phyloP scores from a whole-genome alignment of 92 coral and sea anemone species.

The Chrysogorgia sp. region DNA sequence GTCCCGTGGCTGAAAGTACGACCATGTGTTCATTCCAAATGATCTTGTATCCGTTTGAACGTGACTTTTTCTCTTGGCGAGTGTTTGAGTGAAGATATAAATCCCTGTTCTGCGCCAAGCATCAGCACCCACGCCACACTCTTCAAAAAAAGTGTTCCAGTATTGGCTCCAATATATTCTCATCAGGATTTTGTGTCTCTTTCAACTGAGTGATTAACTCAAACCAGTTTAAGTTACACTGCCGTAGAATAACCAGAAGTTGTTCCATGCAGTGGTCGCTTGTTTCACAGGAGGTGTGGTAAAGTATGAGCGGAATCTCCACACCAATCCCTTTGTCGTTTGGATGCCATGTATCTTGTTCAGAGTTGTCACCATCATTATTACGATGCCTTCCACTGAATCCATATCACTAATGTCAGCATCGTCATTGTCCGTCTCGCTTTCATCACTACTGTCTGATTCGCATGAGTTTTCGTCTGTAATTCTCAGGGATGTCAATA shows the following conservation, averaged over 20 bases:
- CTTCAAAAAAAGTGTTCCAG: slow-evolving; percentile 40
- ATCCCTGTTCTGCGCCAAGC: slow-evolving; percentile 64
- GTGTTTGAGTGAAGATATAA: slow-evolving; percentile 54
- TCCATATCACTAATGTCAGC: slow-evolving; percentile 10
- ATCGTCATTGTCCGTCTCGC: slow-evolving; percentile 31
- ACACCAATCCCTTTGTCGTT: too few species aligned
- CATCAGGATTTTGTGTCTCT: slow-evolving; percentile 17
- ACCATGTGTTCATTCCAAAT: slow-evolving; percentile 26
- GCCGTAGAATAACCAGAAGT: slow-evolving; percentile 33
- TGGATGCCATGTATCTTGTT: slow-evolving; percentile 1
- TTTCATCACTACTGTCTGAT: slow-evolving; percentile 44
- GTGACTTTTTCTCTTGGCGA: slow-evolving; percentile 51
- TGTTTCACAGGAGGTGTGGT: slow-evolving; percentile 20
- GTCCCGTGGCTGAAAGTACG: slow-evolving; percentile 47
- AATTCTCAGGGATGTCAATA: slow-evolving; percentile 40
- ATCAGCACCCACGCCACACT: slow-evolving; percentile 61
- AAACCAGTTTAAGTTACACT: slow-evolving; percentile 59
- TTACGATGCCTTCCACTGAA: neutral
- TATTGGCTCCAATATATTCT: slow-evolving; percentile 30
- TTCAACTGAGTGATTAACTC: slow-evolving; percentile 16
- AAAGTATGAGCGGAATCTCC: too few species aligned
- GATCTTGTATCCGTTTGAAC: slow-evolving; percentile 55
- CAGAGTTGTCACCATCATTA: neutral
- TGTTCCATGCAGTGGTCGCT: slow-evolving; percentile 41
- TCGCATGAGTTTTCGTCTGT: slow-evolving; percentile 5